Percentiles rank a stretch among this genome's conserved stretches.
Evolutionary conservation across 2,113 vertebrate species (phyloP).

Genomic region (Bufo bufo): DNA sequence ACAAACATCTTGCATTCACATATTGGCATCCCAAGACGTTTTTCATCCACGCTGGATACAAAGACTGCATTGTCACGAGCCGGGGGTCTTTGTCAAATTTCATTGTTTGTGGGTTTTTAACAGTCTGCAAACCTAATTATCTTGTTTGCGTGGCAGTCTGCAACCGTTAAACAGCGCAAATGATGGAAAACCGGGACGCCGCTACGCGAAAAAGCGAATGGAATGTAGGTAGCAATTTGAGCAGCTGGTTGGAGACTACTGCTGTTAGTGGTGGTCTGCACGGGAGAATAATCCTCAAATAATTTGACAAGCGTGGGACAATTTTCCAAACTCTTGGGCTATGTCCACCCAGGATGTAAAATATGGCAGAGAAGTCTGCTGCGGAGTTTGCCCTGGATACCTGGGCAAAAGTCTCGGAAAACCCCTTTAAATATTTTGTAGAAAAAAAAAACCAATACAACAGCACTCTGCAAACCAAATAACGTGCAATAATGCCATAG

Average conservation of each 20-base stretch:
- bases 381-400: too few relatives aligned
- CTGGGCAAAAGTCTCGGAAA: too few relatives aligned
- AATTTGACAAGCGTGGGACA: not conserved
- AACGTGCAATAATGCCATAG: too few relatives aligned
- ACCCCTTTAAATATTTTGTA: too few relatives aligned
- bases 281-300: not conserved
- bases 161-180: constrained; percentile 1
- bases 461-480: too few relatives aligned
- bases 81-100: constrained; percentile 43
- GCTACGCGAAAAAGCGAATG: not conserved
- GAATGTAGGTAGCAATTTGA: not conserved
- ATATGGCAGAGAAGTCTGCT: too few relatives aligned
- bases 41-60: constrained; percentile 14
- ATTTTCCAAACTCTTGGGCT: not conserved
- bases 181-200: not conserved
- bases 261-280: not conserved
- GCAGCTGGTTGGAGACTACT: not conserved
- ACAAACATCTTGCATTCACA: constrained; percentile 35
- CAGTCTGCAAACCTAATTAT: constrained; percentile 29
- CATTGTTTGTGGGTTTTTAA: constrained; percentile 25
- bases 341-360: too few relatives aligned
- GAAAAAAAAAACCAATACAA: too few relatives aligned
- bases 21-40: constrained; percentile 30
- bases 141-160: constrained; percentile 23
- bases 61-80: constrained; percentile 18